A percentile compares a stretch with the other conserved stretches of the same genome.
Evolutionary conservation across 2,888 invertebrate genomes (phyloP).

Genomic region (Lasioglossum zephyrum): DNA sequence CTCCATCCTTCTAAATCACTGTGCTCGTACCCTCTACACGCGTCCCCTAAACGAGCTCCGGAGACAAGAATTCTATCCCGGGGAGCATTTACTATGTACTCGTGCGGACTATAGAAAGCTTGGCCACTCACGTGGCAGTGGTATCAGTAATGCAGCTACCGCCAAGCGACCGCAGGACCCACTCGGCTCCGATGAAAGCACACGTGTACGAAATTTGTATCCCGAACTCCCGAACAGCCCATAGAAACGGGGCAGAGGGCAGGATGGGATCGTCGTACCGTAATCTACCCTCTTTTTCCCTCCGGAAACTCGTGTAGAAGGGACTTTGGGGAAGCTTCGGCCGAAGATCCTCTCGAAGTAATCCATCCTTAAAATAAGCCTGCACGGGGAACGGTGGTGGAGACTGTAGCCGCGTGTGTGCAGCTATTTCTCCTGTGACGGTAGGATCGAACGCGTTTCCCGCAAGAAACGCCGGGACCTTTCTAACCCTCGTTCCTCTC

Average conservation of each 20-base stretch:
- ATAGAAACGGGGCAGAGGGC: slow-evolving; percentile 5
- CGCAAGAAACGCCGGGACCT: slow-evolving; percentile 25
- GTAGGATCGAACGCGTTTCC: slow-evolving; percentile 1
- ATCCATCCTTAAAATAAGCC: slow-evolving; percentile 59
- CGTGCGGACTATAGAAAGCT: neutral
- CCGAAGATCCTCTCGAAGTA: slow-evolving; percentile 31
- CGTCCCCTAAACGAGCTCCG: neutral
- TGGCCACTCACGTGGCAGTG: neutral
- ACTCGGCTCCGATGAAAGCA: slow-evolving; percentile 7
- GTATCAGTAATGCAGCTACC: slow-evolving; percentile 9
- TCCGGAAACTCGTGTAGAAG: neutral
- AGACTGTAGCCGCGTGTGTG: neutral
- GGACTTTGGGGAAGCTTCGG: slow-evolving; percentile 12
- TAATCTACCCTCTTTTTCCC: slow-evolving; percentile 36
- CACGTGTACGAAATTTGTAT: slow-evolving; percentile 17
- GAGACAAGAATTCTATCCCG: neutral
- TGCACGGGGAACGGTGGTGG: slow-evolving; percentile 35
- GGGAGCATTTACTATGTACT: slow-evolving; percentile 6
- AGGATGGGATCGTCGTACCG: slow-evolving; percentile 20
- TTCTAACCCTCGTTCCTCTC: slow-evolving; percentile 39
- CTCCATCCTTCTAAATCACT: neutral
- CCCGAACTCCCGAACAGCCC: slow-evolving; percentile 13
- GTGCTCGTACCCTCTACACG: neutral
- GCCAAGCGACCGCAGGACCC: slow-evolving; percentile 2
- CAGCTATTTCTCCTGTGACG: neutral